Evolutionary conservation across 2,888 invertebrate genomes (phyloP).

Genomic region (Eueremaeus valkanovi): DNA sequence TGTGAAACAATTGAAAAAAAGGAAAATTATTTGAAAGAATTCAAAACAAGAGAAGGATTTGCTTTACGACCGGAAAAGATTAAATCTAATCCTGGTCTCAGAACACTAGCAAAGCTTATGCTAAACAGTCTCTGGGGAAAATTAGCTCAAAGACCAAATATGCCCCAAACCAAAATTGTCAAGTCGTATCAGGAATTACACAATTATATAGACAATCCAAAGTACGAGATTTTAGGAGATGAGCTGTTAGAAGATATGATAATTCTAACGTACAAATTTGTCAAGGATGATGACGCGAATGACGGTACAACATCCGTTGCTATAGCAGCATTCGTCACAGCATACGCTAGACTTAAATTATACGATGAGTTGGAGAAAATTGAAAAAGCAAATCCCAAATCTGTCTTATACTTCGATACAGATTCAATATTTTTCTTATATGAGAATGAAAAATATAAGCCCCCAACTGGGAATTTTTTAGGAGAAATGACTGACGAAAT

Average conservation of each 20-base stretch:
- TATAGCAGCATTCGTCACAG: not conserved
- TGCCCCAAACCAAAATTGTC: not conserved
- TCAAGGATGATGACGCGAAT: not conserved
- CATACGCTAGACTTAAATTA: not conserved
- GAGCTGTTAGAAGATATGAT: not conserved
- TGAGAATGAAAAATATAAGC: conserved; percentile 47
- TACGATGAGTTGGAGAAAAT: not conserved
- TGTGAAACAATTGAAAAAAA: conserved; percentile 45
- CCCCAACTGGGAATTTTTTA: conserved; percentile 41
- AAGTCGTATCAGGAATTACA: not conserved
- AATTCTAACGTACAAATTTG: not conserved
- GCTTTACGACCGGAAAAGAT: not conserved
- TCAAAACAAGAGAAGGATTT: conserved; percentile 34
- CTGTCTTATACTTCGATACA: conserved; percentile 51
- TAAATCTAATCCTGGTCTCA: not conserved
- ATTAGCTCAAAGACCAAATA: not conserved
- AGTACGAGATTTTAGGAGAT: not conserved
- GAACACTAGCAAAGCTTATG: not conserved
- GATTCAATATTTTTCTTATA: conserved; percentile 50
- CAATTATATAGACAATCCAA: not conserved
- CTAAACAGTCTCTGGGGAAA: conserved; percentile 1
- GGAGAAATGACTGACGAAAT: conserved; percentile 52
- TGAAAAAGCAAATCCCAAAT: not conserved
- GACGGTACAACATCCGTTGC: not conserved
- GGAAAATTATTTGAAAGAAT: conserved; percentile 45